Base-by-base conservation (phyloP, 2,888 invertebrate genomes). In the Clunio marinus region DNA sequence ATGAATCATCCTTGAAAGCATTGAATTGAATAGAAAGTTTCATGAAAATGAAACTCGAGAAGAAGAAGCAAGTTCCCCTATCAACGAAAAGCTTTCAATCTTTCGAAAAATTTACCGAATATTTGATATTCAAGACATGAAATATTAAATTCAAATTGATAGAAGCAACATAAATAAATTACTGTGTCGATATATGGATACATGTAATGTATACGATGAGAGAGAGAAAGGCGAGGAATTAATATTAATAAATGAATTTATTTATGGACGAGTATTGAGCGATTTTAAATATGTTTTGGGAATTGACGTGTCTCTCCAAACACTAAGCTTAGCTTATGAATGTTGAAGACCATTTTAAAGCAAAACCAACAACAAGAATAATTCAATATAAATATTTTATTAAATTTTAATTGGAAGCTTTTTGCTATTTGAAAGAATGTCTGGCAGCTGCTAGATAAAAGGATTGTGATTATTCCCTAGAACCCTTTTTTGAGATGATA, bases 191-290 rank as follows among this genome's bases (percentile, higher is more conserved):
- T 41, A 3, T 22, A 22, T 28, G 2, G 28, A 57, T 13, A n/a
- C 17, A 57, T n/a, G n/a, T n/a, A n/a, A n/a, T n/a, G n/a, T n/a
- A n/a, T n/a, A n/a, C n/a, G n/a, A 60, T 8, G 17, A 58, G 41
- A 62, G 25, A 37, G 13, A 41, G 17, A 58, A 58, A n/a, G n/a
- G 57, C 1, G 59, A 8, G 10, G 35, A 66, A 66, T 66, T 66
- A 55, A 66, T 66, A 66, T 66, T 66, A 51, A 66, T 55, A 24
- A 63, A 17, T 17, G 24, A 63, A 28, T 63, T 63, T 63, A 28
- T 37, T 28, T 32, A 32, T 32, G 63, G 46, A 25, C 46, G 65
- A 45, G 24, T 27, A 57, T 57, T 57, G 57, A 59, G 10, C 32
- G 4, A 32, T 13, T 17, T 57, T 2, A 57, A 57, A 57, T 57